Evolutionary conservation across 2,888 invertebrate genomes (phyloP).

Genomic region (Sepioteuthis lessoniana): DNA sequence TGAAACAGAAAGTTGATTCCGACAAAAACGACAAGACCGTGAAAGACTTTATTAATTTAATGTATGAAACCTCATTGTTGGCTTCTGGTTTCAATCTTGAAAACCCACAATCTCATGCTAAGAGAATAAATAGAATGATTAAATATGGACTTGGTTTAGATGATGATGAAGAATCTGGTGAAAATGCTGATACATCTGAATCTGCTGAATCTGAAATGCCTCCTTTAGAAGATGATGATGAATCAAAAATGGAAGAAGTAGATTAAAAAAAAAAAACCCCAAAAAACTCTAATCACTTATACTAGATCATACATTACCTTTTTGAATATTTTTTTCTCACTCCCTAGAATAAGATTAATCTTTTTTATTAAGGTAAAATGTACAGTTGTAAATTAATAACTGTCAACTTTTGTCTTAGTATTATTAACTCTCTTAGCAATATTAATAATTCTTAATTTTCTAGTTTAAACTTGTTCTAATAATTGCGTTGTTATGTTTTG

Average conservation of each 20-base stretch:
- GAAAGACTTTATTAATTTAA: slow-evolving; percentile 95
- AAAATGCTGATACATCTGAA: slow-evolving; percentile 74
- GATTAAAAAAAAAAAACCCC: no score
- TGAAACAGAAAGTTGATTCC: slow-evolving; percentile 92
- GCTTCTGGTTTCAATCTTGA: slow-evolving; percentile 97
- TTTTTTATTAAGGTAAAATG: background rate
- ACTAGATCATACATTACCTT: no score
- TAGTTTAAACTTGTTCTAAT: no score
- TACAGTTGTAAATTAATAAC: background rate
- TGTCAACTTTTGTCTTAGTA: background rate
- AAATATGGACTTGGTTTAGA: slow-evolving; percentile 81
- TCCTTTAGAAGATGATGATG: slow-evolving; percentile 90
- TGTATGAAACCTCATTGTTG: slow-evolving; percentile 95
- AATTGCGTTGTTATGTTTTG: no score
- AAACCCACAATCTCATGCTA: slow-evolving; percentile 89
- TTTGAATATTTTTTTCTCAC: background rate
- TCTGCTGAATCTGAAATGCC: slow-evolving; percentile 81
- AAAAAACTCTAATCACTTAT: background rate
- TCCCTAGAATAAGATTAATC: background rate
- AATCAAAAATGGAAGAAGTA: slow-evolving; percentile 99
- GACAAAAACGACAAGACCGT: slow-evolving; percentile 99
- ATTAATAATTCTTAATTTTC: no score
- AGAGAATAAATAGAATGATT: slow-evolving; percentile 98
- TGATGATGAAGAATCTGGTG: slow-evolving; percentile 84
- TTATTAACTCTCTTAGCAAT: background rate